Conservation (phyloP, 2,113 vertebrate genomes). For the Dasyornis broadbenti region DNA sequence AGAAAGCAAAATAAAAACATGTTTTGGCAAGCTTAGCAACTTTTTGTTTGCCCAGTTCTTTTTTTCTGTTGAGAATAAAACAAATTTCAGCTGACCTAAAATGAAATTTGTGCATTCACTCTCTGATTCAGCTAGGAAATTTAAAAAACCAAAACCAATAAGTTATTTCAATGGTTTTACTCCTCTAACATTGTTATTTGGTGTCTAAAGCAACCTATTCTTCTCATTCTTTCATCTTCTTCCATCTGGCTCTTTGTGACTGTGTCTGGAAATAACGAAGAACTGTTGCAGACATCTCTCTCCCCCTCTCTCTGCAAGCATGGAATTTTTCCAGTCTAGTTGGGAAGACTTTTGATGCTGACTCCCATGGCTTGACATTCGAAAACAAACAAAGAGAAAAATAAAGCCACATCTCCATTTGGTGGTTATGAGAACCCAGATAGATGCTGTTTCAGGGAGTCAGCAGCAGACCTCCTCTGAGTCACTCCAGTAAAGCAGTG, state of each 20-base stretch:
- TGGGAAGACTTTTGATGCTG: neutral
- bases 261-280: neutral
- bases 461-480: neutral
- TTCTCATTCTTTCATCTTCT: slow-evolving; percentile 38
- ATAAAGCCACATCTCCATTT: neutral
- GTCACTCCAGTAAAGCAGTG: neutral
- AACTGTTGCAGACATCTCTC: slow-evolving; percentile 9
- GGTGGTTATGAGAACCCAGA: neutral
- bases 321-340: neutral
- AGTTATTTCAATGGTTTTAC: neutral
- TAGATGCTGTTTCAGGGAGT: neutral
- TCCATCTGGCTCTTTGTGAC: slow-evolving; percentile 10
- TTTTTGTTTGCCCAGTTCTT: neutral
- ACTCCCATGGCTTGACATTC: neutral
- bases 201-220: slow-evolving; percentile 30
- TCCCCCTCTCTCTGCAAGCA: neutral
- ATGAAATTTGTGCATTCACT: neutral
- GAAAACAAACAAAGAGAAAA: slow-evolving; percentile 29
- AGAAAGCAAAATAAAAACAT: neutral
- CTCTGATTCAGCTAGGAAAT: neutral
- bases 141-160: neutral
- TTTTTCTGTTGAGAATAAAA: neutral
- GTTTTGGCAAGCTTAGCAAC: neutral
- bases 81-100: neutral
- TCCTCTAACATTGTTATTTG: neutral